These are phyloP conservation scores for Hydraecia micacea DNA, from an alignment of 2,888 invertebrate genomes.

Conservation along the genomic window DNA sequence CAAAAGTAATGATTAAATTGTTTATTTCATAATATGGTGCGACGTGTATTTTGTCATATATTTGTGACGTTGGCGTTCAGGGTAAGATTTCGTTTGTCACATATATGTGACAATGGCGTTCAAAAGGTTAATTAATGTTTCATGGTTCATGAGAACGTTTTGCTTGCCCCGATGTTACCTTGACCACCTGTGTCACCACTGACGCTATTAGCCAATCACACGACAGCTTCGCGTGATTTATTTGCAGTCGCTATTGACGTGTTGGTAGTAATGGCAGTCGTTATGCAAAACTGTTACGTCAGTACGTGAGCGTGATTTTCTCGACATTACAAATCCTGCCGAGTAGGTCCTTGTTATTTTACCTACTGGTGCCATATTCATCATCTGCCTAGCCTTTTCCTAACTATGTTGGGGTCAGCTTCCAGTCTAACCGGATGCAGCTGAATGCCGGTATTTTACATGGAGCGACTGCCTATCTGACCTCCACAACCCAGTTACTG, in stretches of 20 bases:
- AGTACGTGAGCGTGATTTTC: slow-evolving; percentile 7
- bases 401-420: too few relatives aligned
- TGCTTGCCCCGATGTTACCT: slow-evolving; percentile 34
- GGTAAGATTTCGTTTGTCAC: too few relatives aligned
- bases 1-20: too few relatives aligned
- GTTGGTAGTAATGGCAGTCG: slow-evolving; percentile 2
- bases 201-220: slow-evolving; percentile 34
- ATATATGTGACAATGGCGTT: too few relatives aligned
- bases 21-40: too few relatives aligned
- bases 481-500: too few relatives aligned
- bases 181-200: slow-evolving; percentile 32
- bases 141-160: slow-evolving; percentile 27
- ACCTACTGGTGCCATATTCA: not conserved
- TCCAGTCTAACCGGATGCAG: too few relatives aligned
- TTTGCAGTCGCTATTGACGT: slow-evolving; percentile 36
- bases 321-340: slow-evolving; percentile 31
- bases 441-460: too few relatives aligned
- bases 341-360: slow-evolving; percentile 5
- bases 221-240: slow-evolving; percentile 24
- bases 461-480: too few relatives aligned
- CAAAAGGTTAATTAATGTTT: slow-evolving; percentile 40
- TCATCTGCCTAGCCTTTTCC: too few relatives aligned
- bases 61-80: too few relatives aligned
- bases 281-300: slow-evolving; percentile 43
- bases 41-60: too few relatives aligned